Base-by-base conservation (phyloP, 1,140 invertebrate species). In the Drosophila asahinai region DNA sequence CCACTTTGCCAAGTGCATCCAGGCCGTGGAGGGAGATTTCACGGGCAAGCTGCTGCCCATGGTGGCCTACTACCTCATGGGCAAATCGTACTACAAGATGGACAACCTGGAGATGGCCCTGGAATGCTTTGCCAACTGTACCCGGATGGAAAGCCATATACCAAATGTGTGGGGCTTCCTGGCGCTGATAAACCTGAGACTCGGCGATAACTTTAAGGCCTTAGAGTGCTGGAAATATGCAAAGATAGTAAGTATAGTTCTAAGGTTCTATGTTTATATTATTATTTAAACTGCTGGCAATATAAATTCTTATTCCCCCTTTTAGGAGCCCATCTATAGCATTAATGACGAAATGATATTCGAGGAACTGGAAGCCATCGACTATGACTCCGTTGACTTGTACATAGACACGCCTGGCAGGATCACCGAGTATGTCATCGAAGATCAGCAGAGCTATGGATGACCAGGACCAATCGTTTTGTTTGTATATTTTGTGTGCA, bases 201-300 rank as follows among this genome's bases (percentile, higher is more conserved):
- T 72, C 7, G 73, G 77, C 9, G 45, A 92, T 0, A 92, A 77
- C 60, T 65, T 63, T 17, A 80, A 73, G 55, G 91, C 91, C 1
- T 7, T 92, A 9, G 68, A 80, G 14, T 92, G 86, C 54, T 92
- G 91, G 91, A 91, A 91, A 62, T 86, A 92, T 51, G 90, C 91
- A 6, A 73, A 67, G 55, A 51, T 74, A 64, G 89, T 91, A 62
- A 66, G 4, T 17, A 58, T 5, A 11, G 25, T 17, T n/a, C 47
- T 15, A 15, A 5, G 47, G 2, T n/a, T 51, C 9, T 19, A 19
- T 40, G 19, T 12, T 45, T 0, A 42, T 6, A 4, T 7, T 42
- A 14, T n/a, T 42, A 3, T 42, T 42, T 15, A 42, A 4, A 49
- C 15, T 19, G 22, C 15, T 33, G 4, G 7, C 17, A 27, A 8